Evolutionary conservation across 2,888 invertebrate species (phyloP).

Genomic region (Priocnemis perturbator): DNA sequence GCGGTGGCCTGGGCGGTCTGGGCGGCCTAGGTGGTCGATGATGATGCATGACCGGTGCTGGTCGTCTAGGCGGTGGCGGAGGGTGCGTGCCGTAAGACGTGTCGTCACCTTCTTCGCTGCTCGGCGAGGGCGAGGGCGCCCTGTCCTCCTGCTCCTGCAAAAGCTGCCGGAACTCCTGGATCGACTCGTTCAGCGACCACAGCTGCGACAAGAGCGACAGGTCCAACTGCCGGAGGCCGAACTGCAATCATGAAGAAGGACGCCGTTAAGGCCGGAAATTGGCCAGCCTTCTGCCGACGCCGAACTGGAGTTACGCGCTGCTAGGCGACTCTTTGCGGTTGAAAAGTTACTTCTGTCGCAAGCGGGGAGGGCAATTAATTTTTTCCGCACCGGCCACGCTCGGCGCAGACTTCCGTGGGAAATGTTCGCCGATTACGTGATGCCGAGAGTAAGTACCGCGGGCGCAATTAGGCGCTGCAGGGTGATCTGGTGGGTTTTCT

Average conservation of each 20-base stretch:
- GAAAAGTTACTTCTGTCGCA: too few relatives aligned
- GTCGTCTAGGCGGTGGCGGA: slow-evolving; percentile 76
- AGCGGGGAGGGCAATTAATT: too few relatives aligned
- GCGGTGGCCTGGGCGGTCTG: slow-evolving; percentile 67
- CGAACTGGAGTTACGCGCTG: neutral
- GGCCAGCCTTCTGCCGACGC: neutral
- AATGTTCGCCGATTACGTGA: too few relatives aligned
- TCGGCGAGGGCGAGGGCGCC: slow-evolving; percentile 77
- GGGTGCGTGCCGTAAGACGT: slow-evolving; percentile 74
- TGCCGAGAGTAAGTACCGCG: too few relatives aligned
- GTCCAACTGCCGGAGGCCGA: slow-evolving; percentile 91
- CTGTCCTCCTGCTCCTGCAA: slow-evolving; percentile 78
- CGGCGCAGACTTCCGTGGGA: too few relatives aligned
- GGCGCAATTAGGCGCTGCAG: too few relatives aligned
- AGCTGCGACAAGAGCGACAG: slow-evolving; percentile 92
- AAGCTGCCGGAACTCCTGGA: slow-evolving; percentile 89
- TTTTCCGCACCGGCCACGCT: too few relatives aligned
- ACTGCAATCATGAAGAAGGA: slow-evolving; percentile 78
- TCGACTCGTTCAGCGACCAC: slow-evolving; percentile 94
- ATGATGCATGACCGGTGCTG: slow-evolving; percentile 63
- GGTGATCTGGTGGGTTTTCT: too few relatives aligned
- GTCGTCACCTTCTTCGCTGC: slow-evolving; percentile 76
- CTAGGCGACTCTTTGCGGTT: too few relatives aligned
- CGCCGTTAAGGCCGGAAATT: neutral
- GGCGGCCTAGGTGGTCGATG: slow-evolving; percentile 68